These are phyloP conservation scores for Cyclophora punctaria DNA, from an alignment of 2,888 invertebrate genomes.

Conservation along the genomic window DNA sequence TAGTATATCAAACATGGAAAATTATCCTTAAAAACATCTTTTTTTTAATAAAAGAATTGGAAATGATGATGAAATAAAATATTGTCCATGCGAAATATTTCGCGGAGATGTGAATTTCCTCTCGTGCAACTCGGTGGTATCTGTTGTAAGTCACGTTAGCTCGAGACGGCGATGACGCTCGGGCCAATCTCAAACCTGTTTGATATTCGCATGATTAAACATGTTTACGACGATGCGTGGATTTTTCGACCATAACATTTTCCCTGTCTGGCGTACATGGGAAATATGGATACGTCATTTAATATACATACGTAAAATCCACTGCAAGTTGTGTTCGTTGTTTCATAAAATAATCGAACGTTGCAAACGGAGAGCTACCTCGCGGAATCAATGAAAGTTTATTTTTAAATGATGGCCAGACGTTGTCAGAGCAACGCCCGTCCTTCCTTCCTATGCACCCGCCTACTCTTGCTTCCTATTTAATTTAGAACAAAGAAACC, in stretches of 20 bases:
- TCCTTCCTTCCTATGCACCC: conserved; percentile 52
- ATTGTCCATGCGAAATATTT: background rate
- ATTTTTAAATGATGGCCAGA: conserved; percentile 26
- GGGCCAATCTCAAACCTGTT: conserved; percentile 4
- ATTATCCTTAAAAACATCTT: no score
- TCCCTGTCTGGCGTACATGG: conserved; percentile 10
- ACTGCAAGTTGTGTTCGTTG: conserved; percentile 1
- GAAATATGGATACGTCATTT: conserved; percentile 13
- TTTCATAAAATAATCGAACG: background rate
- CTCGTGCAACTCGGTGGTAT: conserved; percentile 3
- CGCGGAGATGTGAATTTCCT: conserved; percentile 1
- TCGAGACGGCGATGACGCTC: conserved; percentile 6
- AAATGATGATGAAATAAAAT: background rate
- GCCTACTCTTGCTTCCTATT: conserved; percentile 13
- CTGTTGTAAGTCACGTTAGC: conserved; percentile 23
- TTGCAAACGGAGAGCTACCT: conserved; percentile 7
- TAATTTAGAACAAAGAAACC: conserved; percentile 5
- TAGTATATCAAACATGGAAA: no score
- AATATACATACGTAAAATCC: background rate
- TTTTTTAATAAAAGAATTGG: background rate
- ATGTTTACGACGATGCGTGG: conserved; percentile 1
- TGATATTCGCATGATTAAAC: conserved; percentile 10
- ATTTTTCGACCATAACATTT: conserved; percentile 4
- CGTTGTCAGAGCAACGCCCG: conserved; percentile 49
- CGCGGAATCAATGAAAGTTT: conserved; percentile 30